These are phyloP conservation scores for Pelosia muscerda DNA, from an alignment of 2,888 invertebrate species.

Conservation along the genomic window DNA sequence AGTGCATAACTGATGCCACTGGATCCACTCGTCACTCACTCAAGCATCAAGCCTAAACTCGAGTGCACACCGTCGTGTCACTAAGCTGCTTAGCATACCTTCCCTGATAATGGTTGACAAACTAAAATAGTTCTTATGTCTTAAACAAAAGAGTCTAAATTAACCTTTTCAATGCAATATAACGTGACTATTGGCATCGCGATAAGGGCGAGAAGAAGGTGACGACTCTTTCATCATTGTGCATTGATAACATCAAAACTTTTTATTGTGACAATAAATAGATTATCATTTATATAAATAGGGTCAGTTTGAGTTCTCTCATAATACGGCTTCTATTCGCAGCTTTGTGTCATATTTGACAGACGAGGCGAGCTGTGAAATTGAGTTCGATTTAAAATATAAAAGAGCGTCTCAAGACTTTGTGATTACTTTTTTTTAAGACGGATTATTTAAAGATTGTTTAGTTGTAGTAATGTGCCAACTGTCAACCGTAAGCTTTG, in stretches of 20 bases:
- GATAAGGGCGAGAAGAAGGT: constrained; percentile 78
- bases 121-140: constrained; percentile 52
- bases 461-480: constrained; percentile 77
- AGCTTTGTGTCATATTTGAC: constrained; percentile 85
- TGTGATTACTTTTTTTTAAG: constrained; percentile 75
- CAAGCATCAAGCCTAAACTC: constrained; percentile 76
- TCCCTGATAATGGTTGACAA: constrained; percentile 46
- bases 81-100: constrained; percentile 83
- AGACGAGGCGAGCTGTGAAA: constrained; percentile 85
- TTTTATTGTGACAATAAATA: constrained; percentile 86
- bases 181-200: constrained; percentile 82
- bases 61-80: constrained; percentile 73
- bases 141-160: constrained; percentile 26
- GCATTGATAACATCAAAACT: constrained; percentile 83
- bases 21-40: constrained; percentile 69
- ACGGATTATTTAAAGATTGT: constrained; percentile 81
- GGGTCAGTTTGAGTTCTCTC: constrained; percentile 80
- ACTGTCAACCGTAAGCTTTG: constrained; percentile 55
- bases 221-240: constrained; percentile 84
- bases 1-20: constrained; percentile 61
- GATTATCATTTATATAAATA: constrained; percentile 86
- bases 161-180: constrained; percentile 27
- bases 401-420: constrained; percentile 79
- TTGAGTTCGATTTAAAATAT: constrained; percentile 84
- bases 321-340: constrained; percentile 81